A percentile compares a stretch with the other conserved stretches of the same genome.
These are phyloP conservation scores for Motacilla alba DNA, from an alignment of 2,113 vertebrate genomes.

Conservation along the genomic window DNA sequence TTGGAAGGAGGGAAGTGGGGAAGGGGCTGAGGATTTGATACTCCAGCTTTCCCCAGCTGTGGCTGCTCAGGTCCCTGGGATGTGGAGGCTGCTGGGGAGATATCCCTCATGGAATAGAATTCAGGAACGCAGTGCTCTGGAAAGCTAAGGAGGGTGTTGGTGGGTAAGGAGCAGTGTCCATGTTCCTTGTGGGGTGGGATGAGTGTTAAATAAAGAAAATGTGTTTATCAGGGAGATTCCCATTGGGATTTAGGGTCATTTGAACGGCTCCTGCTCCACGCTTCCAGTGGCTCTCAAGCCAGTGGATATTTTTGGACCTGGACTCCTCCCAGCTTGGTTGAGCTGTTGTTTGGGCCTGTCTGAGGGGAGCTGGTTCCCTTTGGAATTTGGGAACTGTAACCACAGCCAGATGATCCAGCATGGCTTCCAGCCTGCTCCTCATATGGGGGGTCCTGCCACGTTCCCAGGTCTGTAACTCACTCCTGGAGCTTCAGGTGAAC, in stretches of 20 bases:
- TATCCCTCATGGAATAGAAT: background rate
- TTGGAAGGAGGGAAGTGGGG: accelerated
- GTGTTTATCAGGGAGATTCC: background rate
- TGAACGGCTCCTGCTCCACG: background rate
- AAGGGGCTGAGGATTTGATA: background rate
- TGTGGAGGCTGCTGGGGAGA: background rate
- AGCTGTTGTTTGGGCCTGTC: background rate
- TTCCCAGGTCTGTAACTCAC: background rate
- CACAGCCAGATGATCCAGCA: background rate
- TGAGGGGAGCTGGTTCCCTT: background rate
- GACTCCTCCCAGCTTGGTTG: background rate
- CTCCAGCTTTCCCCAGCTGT: background rate
- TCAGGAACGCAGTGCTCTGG: background rate
- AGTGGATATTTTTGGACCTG: background rate
- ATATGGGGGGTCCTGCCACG: background rate
- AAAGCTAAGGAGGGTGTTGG: background rate
- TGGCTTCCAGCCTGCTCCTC: background rate
- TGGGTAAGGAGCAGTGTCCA: background rate
- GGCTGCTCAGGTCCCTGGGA: background rate
- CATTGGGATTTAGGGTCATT: background rate
- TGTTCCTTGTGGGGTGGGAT: background rate
- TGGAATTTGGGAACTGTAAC: background rate
- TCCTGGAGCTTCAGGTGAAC: background rate
- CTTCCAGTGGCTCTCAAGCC: background rate
- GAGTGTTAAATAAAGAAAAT: background rate